Conservation (phyloP, 2,888 invertebrate species). For the Eilema griseolum region DNA sequence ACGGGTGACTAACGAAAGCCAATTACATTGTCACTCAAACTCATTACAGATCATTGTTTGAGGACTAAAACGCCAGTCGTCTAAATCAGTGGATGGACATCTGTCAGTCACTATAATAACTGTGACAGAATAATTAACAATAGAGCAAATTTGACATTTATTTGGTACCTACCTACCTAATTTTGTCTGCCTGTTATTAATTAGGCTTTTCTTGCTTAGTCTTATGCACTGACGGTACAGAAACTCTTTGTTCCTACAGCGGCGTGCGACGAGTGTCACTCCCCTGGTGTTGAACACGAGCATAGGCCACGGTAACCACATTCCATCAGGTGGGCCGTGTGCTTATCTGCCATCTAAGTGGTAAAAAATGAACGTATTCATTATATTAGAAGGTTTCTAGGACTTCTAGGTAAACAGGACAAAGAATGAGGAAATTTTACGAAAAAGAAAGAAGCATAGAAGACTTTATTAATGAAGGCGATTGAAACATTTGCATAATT, state of each 20-base stretch:
- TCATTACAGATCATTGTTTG: neutral
- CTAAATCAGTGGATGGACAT: neutral
- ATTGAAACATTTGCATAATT: too few species aligned
- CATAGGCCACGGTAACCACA: too few species aligned
- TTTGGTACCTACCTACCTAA: neutral
- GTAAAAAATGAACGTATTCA: too few species aligned
- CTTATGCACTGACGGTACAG: too few species aligned
- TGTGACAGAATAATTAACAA: neutral
- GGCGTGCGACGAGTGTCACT: too few species aligned
- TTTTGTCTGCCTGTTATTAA: neutral
- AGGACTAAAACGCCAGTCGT: neutral
- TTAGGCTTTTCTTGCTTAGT: too few species aligned
- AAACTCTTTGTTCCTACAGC: too few species aligned
- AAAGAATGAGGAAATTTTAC: neutral
- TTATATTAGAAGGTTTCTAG: too few species aligned
- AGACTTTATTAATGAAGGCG: too few species aligned
- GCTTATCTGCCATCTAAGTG: too few species aligned
- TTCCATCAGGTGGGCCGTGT: too few species aligned
- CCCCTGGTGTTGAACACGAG: too few species aligned
- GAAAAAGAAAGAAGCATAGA: neutral
- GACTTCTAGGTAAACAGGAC: neutral
- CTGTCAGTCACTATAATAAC: neutral
- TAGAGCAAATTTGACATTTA: neutral
- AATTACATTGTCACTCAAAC: conserved; percentile 1
- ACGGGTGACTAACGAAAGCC: neutral